These are phyloP conservation scores for Sapayoa aenigma DNA, from an alignment of 2,113 vertebrate genomes.

Conservation along the genomic window DNA sequence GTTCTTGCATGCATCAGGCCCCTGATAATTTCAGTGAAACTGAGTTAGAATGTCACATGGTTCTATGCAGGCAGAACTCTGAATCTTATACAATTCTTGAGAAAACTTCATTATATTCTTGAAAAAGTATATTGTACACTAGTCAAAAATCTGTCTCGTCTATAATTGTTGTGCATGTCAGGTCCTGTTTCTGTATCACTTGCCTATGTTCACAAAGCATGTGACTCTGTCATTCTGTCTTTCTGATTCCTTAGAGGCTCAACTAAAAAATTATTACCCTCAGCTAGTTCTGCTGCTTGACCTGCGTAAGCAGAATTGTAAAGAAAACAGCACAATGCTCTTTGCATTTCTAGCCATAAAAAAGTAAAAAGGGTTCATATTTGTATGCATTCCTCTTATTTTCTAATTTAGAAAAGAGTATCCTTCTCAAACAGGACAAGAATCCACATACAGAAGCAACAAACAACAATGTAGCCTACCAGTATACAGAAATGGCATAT, in stretches of 20 bases:
- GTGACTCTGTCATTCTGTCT: background rate
- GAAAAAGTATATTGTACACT: background rate
- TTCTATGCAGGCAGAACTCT: background rate
- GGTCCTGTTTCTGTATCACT: background rate
- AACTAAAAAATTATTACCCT: background rate
- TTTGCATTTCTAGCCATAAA: background rate
- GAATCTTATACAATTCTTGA: background rate
- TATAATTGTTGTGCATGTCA: background rate
- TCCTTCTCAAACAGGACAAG: background rate
- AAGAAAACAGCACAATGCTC: background rate
- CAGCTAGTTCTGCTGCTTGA: background rate
- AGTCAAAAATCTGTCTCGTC: background rate
- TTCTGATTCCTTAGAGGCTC: background rate
- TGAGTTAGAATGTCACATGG: background rate
- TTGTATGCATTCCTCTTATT: background rate
- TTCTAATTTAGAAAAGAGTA: background rate
- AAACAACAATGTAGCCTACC: accelerated
- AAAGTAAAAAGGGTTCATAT: background rate
- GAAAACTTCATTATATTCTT: background rate
- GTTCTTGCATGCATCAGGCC: background rate
- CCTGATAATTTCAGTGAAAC: background rate
- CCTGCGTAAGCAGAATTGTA: background rate
- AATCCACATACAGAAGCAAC: background rate
- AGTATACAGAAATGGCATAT: background rate
- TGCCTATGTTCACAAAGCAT: background rate